phyloP scores from a whole-genome alignment of 1,140 invertebrate genomes.

The Whitmania pigra region DNA sequence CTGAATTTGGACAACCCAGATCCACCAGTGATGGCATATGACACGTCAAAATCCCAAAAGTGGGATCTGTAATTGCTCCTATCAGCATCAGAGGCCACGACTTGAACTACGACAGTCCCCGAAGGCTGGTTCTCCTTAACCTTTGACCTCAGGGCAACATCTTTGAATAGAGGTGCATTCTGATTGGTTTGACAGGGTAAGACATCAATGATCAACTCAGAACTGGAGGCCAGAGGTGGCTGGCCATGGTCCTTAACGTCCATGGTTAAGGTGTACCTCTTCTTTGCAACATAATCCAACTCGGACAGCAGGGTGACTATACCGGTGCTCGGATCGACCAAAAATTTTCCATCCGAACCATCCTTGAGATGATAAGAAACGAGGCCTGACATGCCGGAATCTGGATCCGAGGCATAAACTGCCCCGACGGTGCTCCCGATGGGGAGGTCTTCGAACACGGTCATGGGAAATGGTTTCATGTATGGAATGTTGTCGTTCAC shows the following conservation, averaged over 20 bases:
- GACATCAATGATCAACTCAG: conserved; percentile 57
- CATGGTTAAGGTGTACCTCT: conserved; percentile 72
- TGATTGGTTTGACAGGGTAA: conserved; percentile 85
- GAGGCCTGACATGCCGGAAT: conserved; percentile 64
- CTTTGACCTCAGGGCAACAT: conserved; percentile 58
- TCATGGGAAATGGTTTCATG: conserved; percentile 57
- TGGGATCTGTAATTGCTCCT: conserved; percentile 45
- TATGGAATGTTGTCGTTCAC: conserved; percentile 39
- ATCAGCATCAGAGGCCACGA: conserved; percentile 59
- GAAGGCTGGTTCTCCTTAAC: conserved; percentile 50
- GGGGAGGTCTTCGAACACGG: conserved; percentile 79
- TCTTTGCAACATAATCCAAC: conserved; percentile 71
- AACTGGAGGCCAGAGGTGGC: conserved; percentile 35
- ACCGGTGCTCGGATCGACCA: conserved; percentile 67
- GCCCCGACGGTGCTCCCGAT: conserved; percentile 69
- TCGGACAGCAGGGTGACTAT: conserved; percentile 56
- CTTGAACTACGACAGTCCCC: conserved; percentile 57
- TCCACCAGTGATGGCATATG: conserved; percentile 74
- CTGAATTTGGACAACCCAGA: conserved; percentile 78
- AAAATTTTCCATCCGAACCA: conserved; percentile 55
- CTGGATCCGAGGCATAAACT: conserved; percentile 71
- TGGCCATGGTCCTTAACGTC: conserved; percentile 59
- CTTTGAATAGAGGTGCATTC: conserved; percentile 64
- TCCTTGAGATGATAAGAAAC: conserved; percentile 52
- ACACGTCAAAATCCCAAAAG: conserved; percentile 58